A percentile compares a stretch with the other conserved stretches of the same genome.
Conservation (phyloP, 2,113 vertebrate genomes). For the Scolopax mira region DNA sequence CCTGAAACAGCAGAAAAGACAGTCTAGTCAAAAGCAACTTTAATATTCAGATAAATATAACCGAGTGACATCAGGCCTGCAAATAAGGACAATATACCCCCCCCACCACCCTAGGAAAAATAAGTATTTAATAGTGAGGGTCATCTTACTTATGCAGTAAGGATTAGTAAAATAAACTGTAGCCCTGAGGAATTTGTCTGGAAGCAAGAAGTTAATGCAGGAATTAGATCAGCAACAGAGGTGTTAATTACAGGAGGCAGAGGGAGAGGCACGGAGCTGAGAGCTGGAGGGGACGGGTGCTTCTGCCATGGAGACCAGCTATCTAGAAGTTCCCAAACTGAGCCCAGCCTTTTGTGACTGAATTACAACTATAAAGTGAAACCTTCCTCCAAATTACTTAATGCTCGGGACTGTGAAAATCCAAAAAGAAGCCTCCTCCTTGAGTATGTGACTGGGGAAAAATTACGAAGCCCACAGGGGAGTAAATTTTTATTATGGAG, state of each 20-base stretch:
- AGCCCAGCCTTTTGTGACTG: not conserved
- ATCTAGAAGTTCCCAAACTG: not conserved
- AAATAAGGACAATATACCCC: not conserved
- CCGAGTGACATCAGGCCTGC: not conserved
- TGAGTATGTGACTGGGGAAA: fast-evolving
- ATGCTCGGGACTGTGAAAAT: not conserved
- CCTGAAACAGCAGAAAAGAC: conserved; percentile 79
- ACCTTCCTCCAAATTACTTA: not conserved
- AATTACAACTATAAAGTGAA: not conserved
- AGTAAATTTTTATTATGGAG: not conserved
- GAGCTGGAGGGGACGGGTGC: not conserved
- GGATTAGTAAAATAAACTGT: not conserved
- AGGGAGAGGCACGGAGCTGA: not conserved
- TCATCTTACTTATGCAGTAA: not conserved
- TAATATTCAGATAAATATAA: conserved; percentile 40
- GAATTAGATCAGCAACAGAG: not conserved
- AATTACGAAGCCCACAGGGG: not conserved
- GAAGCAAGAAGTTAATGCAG: not conserved
- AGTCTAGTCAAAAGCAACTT: conserved; percentile 73
- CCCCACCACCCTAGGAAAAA: not conserved
- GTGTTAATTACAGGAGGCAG: not conserved
- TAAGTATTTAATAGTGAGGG: not conserved
- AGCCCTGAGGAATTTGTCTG: not conserved
- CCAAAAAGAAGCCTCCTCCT: not conserved
- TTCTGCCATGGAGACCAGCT: not conserved